Base-by-base conservation (phyloP, 1,140 invertebrate species). In the Diachasma alloeum region DNA sequence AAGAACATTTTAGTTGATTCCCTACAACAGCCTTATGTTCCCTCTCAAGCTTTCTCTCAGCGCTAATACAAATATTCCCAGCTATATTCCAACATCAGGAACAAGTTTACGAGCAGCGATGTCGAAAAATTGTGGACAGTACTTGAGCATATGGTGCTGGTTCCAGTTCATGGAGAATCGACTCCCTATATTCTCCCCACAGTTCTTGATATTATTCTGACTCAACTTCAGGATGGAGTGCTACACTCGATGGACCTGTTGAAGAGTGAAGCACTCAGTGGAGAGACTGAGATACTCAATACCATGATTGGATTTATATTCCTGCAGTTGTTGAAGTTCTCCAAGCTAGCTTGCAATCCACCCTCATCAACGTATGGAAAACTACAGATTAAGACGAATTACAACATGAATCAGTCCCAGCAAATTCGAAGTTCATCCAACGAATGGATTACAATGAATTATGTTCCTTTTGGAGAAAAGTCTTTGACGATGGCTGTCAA, bases 31-130 rank as follows among this genome's bases (percentile, higher is more conserved):
- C 59, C 93, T 76, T 97, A 97, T 87, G 93, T 97, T 78, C 97
- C 97, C 1, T 96, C 96, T 13, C 96, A 98, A 85, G 94, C 95
- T 99, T 98, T 90, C 91, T 99, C 26, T 97, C 97, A 0, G 95
- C 97, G 0, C 91, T 98, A 4, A 94, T 98, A 79, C 97, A 98
- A 89, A 98, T 98, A 84, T 98, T 99, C 87, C 97, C 97, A 17
- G 93, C 94, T 59, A 93, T 99, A 72, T 98, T 98, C 90, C 94
- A 96, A 78, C 95, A 97, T 98, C 78, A 94, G 95, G 90, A 90
- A 91, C 80, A 94, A 92, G 81, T 97, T 97, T 87, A 93, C 92
- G 10, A 89, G 92, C 4, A 88, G 91, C 9, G 96, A 97, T 89
- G 92, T 97, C 78, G 92, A 94, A 76, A 94, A 95, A 82, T 91